These are phyloP conservation scores for Oscheius sp. DNA, from an alignment of 2,888 invertebrate genomes.

Conservation along the genomic window DNA sequence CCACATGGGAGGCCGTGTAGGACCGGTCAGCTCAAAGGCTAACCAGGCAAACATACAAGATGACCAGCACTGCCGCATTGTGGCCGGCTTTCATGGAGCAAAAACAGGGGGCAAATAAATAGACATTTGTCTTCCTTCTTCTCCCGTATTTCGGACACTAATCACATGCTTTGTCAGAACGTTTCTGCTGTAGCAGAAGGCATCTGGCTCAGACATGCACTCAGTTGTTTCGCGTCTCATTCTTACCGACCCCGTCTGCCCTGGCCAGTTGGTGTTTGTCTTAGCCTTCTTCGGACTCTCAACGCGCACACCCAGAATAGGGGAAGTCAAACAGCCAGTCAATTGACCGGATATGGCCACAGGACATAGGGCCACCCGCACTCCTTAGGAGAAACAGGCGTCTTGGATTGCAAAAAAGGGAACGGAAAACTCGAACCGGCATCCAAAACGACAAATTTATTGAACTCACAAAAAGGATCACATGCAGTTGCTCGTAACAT, in stretches of 20 bases:
- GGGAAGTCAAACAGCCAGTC: constrained; percentile 36
- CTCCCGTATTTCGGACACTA: not conserved
- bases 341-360: constrained; percentile 32
- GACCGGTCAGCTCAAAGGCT: constrained; percentile 35
- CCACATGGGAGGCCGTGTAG: constrained; percentile 21
- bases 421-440: not conserved
- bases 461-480: constrained; percentile 8
- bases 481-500: not conserved
- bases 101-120: constrained; percentile 30
- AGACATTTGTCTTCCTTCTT: constrained; percentile 17
- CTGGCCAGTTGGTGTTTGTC: constrained; percentile 32
- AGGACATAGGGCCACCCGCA: constrained; percentile 29
- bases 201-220: constrained; percentile 5
- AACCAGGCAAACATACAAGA: constrained; percentile 33
- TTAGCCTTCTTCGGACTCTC: constrained; percentile 27
- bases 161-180: constrained; percentile 3
- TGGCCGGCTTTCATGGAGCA: constrained; percentile 28
- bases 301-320: constrained; percentile 31
- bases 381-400: not conserved
- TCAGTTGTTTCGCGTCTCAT: constrained; percentile 24
- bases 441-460: constrained; percentile 14
- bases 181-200: not conserved
- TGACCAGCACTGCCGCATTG: constrained; percentile 37
- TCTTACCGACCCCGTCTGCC: constrained; percentile 23
- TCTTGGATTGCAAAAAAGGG: too few species aligned